Evolutionary conservation across 2,797 vertebrate genomes (phyloP).

Genomic region (Anolis apletophallus): DNA sequence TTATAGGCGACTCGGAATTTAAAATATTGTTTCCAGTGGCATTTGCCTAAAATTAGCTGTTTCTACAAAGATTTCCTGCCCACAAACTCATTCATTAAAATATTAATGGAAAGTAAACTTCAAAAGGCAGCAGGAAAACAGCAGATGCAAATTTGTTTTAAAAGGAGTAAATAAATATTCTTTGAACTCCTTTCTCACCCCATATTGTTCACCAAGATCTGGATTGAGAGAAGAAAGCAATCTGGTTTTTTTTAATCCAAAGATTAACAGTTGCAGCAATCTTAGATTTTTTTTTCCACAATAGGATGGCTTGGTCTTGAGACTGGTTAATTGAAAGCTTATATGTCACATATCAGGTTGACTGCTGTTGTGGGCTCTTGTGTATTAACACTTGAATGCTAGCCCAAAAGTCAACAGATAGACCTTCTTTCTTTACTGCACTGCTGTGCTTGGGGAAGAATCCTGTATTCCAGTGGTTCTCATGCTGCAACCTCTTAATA

Average conservation of each 20-base stretch:
- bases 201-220: constrained; percentile 1
- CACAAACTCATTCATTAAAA: constrained; percentile 35
- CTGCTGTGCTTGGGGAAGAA: neutral
- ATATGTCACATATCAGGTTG: neutral
- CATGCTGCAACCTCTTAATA: too few species aligned
- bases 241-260: neutral
- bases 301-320: neutral
- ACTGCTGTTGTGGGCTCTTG: neutral
- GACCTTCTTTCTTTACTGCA: too few species aligned
- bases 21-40: neutral
- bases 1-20: neutral
- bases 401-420: too few species aligned
- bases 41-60: constrained; percentile 36
- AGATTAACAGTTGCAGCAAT: constrained; percentile 1
- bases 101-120: constrained; percentile 43
- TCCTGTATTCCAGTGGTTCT: neutral
- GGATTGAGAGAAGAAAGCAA: neutral
- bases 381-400: neutral
- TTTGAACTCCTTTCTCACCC: neutral
- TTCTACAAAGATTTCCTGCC: constrained; percentile 35
- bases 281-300: neutral
- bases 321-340: neutral
- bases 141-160: constrained; percentile 34
- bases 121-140: constrained; percentile 17
- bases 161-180: constrained; percentile 31